Percentiles rank a stretch among this genome's conserved stretches.
Conservation (phyloP, 2,888 invertebrate species). For the Dasypogon diadema region DNA sequence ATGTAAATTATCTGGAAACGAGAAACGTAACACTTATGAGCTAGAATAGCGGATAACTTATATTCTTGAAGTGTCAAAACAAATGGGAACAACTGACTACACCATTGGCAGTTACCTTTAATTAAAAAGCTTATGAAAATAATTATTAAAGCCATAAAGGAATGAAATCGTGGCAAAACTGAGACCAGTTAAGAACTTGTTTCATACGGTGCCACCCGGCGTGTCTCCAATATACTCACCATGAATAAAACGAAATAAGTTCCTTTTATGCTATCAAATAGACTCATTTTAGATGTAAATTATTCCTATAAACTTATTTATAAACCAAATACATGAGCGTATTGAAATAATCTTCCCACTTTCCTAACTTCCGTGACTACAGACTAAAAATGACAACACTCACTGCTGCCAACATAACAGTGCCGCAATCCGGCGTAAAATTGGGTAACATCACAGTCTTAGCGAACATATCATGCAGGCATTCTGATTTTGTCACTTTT, state of each 20-base stretch:
- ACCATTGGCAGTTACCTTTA: no score
- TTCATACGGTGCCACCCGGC: no score
- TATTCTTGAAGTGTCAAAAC: no score
- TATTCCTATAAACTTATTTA: slow-evolving; percentile 32
- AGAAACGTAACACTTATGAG: no score
- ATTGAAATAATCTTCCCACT: not conserved
- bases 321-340: slow-evolving; percentile 32
- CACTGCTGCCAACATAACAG: not conserved
- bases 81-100: not conserved
- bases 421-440: no score
- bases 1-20: slow-evolving; percentile 63
- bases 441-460: no score
- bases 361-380: slow-evolving; percentile 17
- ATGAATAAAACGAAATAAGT: slow-evolving; percentile 60
- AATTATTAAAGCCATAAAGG: no score
- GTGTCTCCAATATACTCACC: no score
- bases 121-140: no score
- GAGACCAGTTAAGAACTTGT: not conserved
- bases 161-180: not conserved
- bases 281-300: slow-evolving; percentile 59
- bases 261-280: slow-evolving; percentile 61
- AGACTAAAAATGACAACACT: slow-evolving; percentile 21
- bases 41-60: no score
- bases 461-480: no score
- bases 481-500: no score